These are phyloP conservation scores for Myotis pilosus DNA, from an alignment of 2,797 vertebrate species.

Conservation along the genomic window DNA sequence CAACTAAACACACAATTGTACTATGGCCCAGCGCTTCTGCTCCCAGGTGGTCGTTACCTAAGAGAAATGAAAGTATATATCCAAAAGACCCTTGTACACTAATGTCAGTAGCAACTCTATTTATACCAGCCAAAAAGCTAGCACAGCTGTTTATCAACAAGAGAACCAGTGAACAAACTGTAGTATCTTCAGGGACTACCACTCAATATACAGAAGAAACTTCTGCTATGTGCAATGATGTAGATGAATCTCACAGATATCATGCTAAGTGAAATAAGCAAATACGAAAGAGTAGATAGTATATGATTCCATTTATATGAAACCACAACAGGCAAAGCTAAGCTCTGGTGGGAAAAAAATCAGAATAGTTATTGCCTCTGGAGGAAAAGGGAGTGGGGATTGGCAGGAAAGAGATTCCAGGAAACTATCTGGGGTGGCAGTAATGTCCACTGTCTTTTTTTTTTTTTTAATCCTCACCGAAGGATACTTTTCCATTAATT, in stretches of 20 bases:
- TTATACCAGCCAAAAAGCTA: neutral
- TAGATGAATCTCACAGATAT: neutral
- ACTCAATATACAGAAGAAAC: neutral
- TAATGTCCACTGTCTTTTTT: neutral
- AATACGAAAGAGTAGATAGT: neutral
- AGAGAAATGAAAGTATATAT: neutral
- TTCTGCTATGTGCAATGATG: rapidly evolving
- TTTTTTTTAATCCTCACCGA: no score
- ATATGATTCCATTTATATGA: neutral
- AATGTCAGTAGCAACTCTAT: neutral
- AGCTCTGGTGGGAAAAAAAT: neutral
- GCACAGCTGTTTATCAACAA: neutral
- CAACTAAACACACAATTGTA: neutral
- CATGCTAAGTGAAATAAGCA: neutral
- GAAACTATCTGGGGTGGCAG: neutral
- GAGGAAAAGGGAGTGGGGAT: neutral
- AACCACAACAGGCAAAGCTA: neutral
- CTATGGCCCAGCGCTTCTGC: neutral
- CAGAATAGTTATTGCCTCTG: neutral
- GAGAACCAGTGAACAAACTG: neutral
- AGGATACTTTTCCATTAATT: no score
- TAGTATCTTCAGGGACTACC: neutral
- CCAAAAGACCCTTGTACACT: neutral
- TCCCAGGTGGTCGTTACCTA: neutral
- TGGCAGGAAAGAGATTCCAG: neutral